These are phyloP conservation scores for Carassius carassius DNA, from an alignment of 2,113 vertebrate species.

Conservation along the genomic window DNA sequence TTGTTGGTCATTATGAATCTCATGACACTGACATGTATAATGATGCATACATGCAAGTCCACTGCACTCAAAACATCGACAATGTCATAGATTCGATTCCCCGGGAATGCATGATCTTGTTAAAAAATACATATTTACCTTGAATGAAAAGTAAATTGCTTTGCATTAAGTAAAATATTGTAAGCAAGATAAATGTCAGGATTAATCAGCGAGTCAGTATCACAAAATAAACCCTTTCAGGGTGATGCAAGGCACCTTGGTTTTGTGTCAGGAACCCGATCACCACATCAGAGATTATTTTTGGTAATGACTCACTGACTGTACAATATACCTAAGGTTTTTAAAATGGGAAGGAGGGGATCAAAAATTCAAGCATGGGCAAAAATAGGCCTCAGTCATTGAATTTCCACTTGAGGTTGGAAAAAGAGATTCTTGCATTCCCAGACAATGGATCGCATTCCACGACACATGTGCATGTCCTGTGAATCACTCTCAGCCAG, in stretches of 20 bases:
- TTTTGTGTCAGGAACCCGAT: neutral
- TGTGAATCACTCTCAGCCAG: constrained; percentile 67
- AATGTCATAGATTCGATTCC: too few species aligned
- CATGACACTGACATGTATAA: neutral
- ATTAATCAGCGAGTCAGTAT: neutral
- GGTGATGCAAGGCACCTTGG: neutral
- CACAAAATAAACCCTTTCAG: constrained; percentile 5
- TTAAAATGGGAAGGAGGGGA: constrained; percentile 37
- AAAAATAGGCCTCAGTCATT: constrained; percentile 60
- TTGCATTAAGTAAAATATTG: neutral
- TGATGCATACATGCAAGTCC: neutral
- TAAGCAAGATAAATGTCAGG: neutral
- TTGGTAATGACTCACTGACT: neutral
- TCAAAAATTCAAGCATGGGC: constrained; percentile 39
- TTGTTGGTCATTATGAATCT: neutral
- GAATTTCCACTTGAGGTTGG: constrained; percentile 69
- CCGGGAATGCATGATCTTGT: neutral
- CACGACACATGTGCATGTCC: constrained; percentile 64
- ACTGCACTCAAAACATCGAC: neutral
- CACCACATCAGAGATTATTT: neutral
- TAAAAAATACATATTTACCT: neutral
- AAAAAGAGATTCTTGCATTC: constrained; percentile 75
- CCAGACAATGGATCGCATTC: constrained; percentile 78
- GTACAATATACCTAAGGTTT: neutral
- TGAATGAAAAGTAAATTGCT: neutral